These are phyloP conservation scores for Phyllopteryx taeniolatus DNA, from an alignment of 2,113 vertebrate species.

Conservation along the genomic window DNA sequence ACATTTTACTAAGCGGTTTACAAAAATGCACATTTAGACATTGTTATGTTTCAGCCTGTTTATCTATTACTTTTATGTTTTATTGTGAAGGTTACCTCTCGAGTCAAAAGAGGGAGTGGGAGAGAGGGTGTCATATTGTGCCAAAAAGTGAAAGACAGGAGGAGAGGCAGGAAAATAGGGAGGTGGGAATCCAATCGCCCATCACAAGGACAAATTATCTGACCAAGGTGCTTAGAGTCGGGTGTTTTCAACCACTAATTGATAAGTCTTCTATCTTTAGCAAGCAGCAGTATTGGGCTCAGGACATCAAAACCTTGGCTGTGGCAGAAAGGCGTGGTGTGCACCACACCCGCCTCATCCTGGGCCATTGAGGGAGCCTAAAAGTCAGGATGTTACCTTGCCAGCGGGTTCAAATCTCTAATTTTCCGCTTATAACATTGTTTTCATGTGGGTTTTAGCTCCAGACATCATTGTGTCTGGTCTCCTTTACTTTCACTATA, in stretches of 20 bases:
- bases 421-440: constrained; percentile 44
- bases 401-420: constrained; percentile 54
- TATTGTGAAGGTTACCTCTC: constrained; percentile 43
- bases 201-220: constrained; percentile 68
- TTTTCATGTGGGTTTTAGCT: constrained; percentile 41
- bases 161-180: constrained; percentile 60
- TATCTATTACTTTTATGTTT: constrained; percentile 12
- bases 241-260: constrained; percentile 72
- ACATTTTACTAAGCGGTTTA: neutral
- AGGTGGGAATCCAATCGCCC: constrained; percentile 68
- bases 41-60: neutral
- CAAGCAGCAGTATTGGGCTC: constrained; percentile 65
- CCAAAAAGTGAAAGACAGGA: constrained; percentile 68
- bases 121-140: constrained; percentile 42
- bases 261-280: constrained; percentile 76
- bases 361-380: constrained; percentile 42
- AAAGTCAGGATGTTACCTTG: constrained; percentile 70
- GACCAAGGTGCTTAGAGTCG: constrained; percentile 68
- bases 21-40: neutral
- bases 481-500: neutral
- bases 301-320: constrained; percentile 73
- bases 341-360: constrained; percentile 54
- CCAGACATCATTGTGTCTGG: neutral
- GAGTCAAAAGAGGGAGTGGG: constrained; percentile 20
- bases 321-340: constrained; percentile 63